phyloP scores from a whole-genome alignment of 2,888 invertebrate species.

The Didymodactylos carnosus region DNA sequence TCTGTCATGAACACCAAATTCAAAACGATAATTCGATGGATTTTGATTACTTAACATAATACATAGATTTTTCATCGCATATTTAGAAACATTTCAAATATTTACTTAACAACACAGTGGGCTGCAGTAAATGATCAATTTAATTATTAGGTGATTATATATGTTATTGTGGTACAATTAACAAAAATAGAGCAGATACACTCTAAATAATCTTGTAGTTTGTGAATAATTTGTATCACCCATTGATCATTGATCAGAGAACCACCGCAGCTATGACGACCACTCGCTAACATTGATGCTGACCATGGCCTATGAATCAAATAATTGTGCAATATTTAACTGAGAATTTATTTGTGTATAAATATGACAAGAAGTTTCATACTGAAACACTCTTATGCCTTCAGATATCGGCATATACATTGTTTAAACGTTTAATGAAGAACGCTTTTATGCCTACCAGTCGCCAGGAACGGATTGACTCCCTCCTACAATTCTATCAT shows the following conservation, averaged over 20 bases:
- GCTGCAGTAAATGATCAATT: no score
- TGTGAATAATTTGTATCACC: no score
- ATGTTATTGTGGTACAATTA: no score
- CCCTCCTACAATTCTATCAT: not conserved
- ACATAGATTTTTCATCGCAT: no score
- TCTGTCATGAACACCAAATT: slow-evolving; percentile 9
- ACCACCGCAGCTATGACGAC: not conserved
- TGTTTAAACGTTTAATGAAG: not conserved
- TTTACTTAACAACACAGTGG: not conserved
- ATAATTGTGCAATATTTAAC: not conserved
- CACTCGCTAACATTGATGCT: not conserved
- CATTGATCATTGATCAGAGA: not conserved
- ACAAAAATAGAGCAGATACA: no score
- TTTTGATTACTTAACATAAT: not conserved
- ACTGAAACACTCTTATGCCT: no score
- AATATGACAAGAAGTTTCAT: no score
- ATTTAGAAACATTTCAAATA: no score
- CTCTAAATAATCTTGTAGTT: no score
- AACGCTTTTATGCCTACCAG: not conserved
- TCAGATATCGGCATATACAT: not conserved
- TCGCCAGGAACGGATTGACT: not conserved
- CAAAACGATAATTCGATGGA: not conserved
- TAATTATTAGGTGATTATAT: no score
- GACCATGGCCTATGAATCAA: not conserved
- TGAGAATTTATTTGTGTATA: not conserved